Base-by-base conservation (phyloP, 2,888 invertebrate species). In the Nemotelus nigrinus region DNA sequence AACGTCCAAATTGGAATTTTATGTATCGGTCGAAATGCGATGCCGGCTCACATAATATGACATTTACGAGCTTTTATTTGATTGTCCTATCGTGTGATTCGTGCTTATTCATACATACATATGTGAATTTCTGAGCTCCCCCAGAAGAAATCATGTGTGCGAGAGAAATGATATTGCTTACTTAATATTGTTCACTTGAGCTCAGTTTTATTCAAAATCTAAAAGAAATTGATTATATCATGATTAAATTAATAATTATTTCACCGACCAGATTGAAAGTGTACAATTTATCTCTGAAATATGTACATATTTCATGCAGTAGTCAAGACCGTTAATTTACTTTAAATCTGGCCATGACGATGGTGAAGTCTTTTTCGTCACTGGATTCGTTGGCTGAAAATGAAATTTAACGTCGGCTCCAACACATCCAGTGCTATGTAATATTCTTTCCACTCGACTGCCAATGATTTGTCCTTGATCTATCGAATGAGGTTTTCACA, bases 61-160 rank as follows among this genome's bases (percentile, higher is more conserved):
- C 76, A 77, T 77, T 77, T 77, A 77, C 55, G 76, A 77, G 76
- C 68, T 77, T 77, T 77, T 77, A 77, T 77, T 77, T 67, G 68
- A 68, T 77, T 77, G 76, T 77, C 76, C 76, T 77, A 43, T 77
- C 58, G 39, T 68, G 48, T 48, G 60, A 72, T 47, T 58, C 6
- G n/a, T 71, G 63, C 25, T 25, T 25, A 25, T 25, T 25, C 25
- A 25, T 25, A 25, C 25, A 25, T 25, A 25, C 25, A 25, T 25
- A 25, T 25, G 25, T 25, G 25, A 25, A 25, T 25, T 25, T 1
- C 25, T 25, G 25, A 25, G 25, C 25, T 25, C 25, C 25, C 25
- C 25, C 25, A 25, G 25, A 25, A 25, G 25, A 25, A 25, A 25
- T 25, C 25, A 25, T 25, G 25, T 25, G 25, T 25, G 25, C 25